Conservation (phyloP, 2,797 vertebrate species). For the Anabacerthia variegaticeps region DNA sequence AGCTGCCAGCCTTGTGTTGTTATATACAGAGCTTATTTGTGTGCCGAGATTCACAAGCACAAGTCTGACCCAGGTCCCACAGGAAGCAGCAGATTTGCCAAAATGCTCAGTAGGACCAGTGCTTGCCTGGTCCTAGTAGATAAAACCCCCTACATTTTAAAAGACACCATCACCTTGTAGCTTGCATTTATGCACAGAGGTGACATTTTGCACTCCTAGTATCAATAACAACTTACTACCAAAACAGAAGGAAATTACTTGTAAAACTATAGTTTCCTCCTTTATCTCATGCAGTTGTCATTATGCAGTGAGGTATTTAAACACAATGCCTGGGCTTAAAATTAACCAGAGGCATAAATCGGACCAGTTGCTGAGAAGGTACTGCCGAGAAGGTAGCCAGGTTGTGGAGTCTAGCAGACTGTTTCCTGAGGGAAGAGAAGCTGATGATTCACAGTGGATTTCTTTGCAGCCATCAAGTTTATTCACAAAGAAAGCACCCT, state of each 20-base stretch:
- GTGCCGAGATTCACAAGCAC: not conserved
- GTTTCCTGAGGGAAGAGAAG: not conserved
- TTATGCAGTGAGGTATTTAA: not conserved
- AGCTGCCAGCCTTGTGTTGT: constrained; percentile 1
- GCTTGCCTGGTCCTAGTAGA: not conserved
- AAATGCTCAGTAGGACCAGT: not conserved
- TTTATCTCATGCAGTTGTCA: not conserved
- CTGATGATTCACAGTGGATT: not conserved
- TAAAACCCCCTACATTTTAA: not conserved
- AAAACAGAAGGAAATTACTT: not conserved
- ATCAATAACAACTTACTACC: not conserved
- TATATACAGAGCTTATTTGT: constrained; percentile 15
- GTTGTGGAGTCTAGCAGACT: not conserved
- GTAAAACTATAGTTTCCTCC: not conserved
- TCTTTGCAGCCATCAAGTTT: not conserved
- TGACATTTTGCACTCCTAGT: not conserved
- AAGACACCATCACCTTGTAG: not conserved
- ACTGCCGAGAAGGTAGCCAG: not conserved
- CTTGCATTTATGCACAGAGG: not conserved
- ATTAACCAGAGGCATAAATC: not conserved
- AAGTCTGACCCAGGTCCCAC: not conserved
- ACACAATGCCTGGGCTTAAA: not conserved
- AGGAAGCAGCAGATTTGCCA: not conserved
- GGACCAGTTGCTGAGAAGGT: not conserved
- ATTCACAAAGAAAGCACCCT: not conserved